phyloP scores from a whole-genome alignment of 2,888 invertebrate genomes.

The Halictus quadricinctus region DNA sequence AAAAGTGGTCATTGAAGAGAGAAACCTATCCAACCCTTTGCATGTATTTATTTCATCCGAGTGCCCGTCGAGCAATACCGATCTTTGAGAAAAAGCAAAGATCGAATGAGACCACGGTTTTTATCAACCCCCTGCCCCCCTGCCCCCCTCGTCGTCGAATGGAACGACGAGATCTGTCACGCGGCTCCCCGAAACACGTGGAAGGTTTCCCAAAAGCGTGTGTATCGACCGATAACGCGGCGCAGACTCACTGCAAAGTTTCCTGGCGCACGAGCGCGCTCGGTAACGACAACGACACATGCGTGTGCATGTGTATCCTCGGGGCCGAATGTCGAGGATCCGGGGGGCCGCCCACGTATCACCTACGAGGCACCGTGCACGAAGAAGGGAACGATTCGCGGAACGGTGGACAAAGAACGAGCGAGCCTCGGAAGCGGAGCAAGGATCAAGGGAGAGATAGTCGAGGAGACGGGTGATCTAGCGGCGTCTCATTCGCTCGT shows the following conservation, averaged over 20 bases:
- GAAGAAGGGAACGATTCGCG: constrained; percentile 66
- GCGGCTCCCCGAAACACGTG: constrained; percentile 64
- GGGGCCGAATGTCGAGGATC: constrained; percentile 37
- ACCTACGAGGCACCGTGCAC: constrained; percentile 52
- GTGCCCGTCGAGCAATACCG: too few species aligned
- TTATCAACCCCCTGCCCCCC: not conserved
- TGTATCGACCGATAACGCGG: constrained; percentile 70
- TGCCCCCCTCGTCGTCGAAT: not conserved
- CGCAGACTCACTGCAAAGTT: constrained; percentile 64
- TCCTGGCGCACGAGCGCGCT: constrained; percentile 34
- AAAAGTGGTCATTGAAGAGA: not conserved
- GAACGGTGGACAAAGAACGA: constrained; percentile 58
- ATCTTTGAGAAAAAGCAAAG: not conserved
- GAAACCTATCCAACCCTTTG: too few species aligned
- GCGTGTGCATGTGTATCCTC: constrained; percentile 22
- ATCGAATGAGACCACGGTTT: not conserved
- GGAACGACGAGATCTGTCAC: constrained; percentile 36
- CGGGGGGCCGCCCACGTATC: constrained; percentile 71
- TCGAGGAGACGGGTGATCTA: constrained; percentile 42
- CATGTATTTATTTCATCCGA: too few species aligned
- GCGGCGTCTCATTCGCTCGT: constrained; percentile 67
- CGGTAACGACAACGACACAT: not conserved
- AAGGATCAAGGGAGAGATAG: constrained; percentile 51
- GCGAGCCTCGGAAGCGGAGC: constrained; percentile 51
- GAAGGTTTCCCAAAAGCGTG: constrained; percentile 69